phyloP scores from a whole-genome alignment of 2,797 vertebrate species.

The Anguilla pacifica region DNA sequence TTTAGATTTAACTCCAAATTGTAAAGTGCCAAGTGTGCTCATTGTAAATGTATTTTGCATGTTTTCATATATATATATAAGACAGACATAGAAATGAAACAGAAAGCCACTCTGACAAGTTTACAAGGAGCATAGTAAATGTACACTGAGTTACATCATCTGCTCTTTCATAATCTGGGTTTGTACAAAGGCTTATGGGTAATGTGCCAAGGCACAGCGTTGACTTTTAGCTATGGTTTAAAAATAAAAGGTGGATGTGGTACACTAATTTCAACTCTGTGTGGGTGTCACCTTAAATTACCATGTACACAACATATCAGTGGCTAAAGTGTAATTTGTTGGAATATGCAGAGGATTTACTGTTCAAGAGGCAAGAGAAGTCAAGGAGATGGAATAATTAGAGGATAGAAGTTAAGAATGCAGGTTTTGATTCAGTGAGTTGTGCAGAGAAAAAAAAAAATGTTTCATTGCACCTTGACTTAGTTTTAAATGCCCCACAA shows the following conservation, averaged over 20 bases:
- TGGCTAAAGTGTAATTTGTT: conserved; percentile 72
- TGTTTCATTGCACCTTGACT: not conserved
- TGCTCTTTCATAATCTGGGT: conserved; percentile 60
- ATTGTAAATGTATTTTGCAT: not conserved
- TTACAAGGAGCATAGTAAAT: conserved; percentile 63
- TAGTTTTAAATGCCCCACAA: not conserved
- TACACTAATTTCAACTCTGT: conserved; percentile 69
- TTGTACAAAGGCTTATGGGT: conserved; percentile 69
- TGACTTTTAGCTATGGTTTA: conserved; percentile 67
- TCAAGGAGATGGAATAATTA: conserved; percentile 37
- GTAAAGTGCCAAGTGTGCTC: not conserved
- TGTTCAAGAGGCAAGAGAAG: conserved; percentile 52
- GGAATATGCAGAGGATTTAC: conserved; percentile 66
- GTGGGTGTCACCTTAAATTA: conserved; percentile 79
- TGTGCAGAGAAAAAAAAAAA: not conserved
- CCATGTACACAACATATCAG: conserved; percentile 63
- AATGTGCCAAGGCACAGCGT: conserved; percentile 68
- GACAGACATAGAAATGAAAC: conserved; percentile 10
- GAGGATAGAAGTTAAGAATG: conserved; percentile 45
- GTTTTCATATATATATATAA: not conserved
- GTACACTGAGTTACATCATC: conserved; percentile 62
- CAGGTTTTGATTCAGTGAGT: not conserved
- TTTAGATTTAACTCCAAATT: not conserved
- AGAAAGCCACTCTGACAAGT: conserved; percentile 65
- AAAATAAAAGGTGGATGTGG: conserved; percentile 74